Conservation (phyloP, 30 jellyfish, hydroid and myxozoan species). For the Sanderia malayensis region DNA sequence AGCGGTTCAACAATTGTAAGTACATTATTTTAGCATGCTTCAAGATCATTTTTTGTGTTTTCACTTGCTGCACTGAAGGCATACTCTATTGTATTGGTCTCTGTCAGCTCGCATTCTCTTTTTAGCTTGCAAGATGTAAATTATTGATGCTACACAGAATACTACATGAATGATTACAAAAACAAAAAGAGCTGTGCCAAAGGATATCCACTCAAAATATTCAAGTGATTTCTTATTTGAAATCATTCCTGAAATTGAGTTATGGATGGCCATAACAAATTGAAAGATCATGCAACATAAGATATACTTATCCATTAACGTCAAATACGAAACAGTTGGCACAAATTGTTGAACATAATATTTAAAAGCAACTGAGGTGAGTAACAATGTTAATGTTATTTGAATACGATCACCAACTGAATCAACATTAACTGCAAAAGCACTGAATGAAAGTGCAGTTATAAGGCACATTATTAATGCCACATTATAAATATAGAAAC, state of each 20-base stretch:
- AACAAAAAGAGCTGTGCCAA: conserved; percentile 18
- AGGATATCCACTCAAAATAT: conserved; percentile 41
- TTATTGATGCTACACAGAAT: conserved; percentile 24
- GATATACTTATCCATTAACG: conserved; percentile 39
- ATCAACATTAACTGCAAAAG: conserved; percentile 55
- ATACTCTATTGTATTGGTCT: conserved; percentile 2
- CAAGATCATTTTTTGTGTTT: too few species aligned
- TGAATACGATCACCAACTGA: conserved; percentile 57
- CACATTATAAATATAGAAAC: conserved; percentile 40
- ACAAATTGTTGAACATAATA: conserved; percentile 57
- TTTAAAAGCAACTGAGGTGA: conserved; percentile 61
- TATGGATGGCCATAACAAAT: conserved; percentile 51
- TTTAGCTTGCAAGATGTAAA: conserved; percentile 4
- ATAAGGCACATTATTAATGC: conserved; percentile 58
- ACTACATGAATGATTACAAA: conserved; percentile 36
- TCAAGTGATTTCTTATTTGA: background rate
- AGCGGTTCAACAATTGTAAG: too few species aligned
- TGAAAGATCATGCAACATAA: conserved; percentile 54
- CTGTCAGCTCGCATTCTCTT: conserved; percentile 20
- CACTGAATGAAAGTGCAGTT: conserved; percentile 48
- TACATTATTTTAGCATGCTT: too few species aligned
- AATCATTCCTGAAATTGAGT: conserved; percentile 48
- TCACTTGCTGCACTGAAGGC: too few species aligned
- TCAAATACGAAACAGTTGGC: conserved; percentile 63
- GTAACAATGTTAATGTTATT: conserved; percentile 44